These are phyloP conservation scores for Hippocampus comes DNA, from an alignment of 2,113 vertebrate genomes.

Conservation along the genomic window DNA sequence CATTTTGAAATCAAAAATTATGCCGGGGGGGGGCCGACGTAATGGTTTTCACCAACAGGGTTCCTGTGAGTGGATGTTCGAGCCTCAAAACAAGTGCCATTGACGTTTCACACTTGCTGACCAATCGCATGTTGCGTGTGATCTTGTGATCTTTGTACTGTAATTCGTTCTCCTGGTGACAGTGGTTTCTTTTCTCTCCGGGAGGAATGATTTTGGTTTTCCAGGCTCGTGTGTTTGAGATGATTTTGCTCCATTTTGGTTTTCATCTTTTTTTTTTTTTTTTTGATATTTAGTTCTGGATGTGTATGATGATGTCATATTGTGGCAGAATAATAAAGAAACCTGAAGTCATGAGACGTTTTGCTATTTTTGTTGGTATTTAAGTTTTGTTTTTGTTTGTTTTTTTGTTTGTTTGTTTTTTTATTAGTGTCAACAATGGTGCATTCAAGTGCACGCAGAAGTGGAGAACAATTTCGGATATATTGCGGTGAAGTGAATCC, in stretches of 20 bases:
- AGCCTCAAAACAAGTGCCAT: conserved; percentile 15
- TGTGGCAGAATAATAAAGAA: conserved; percentile 40
- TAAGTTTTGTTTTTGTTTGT: neutral
- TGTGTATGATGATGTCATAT: conserved; percentile 40
- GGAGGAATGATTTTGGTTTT: conserved; percentile 32
- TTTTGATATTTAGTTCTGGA: conserved; percentile 56
- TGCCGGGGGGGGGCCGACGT: neutral
- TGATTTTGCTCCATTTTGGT: conserved; percentile 38
- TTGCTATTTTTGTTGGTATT: neutral
- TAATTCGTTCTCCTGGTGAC: conserved; percentile 59
- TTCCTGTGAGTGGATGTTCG: neutral
- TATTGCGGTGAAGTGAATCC: neutral
- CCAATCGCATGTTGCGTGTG: conserved; percentile 26
- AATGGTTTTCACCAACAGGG: neutral
- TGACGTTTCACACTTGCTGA: conserved; percentile 22
- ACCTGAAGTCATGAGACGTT: neutral
- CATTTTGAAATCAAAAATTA: neutral
- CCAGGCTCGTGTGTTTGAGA: conserved; percentile 36
- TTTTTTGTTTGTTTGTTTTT: neutral
- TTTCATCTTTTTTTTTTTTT: conserved; percentile 25
- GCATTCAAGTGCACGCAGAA: neutral
- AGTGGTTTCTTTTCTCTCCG: conserved; percentile 33
- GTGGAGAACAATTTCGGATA: neutral
- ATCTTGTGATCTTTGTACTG: conserved; percentile 58
- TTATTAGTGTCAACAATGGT: neutral